Evolutionary conservation across 2,888 invertebrate species (phyloP).

Genomic region (Tholera decimalis): DNA sequence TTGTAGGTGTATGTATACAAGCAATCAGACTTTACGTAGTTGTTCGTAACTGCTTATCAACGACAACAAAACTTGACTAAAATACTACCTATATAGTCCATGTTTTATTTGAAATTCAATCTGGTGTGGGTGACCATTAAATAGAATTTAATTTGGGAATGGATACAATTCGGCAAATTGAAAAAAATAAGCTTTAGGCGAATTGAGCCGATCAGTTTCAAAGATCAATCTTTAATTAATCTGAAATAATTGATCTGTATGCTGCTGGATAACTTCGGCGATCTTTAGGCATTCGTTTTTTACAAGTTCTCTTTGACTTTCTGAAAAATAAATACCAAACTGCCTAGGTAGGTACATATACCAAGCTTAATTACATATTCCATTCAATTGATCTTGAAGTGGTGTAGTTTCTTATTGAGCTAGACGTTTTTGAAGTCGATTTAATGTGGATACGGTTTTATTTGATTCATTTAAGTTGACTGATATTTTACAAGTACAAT

Average conservation of each 20-base stretch:
- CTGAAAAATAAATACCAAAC: neutral
- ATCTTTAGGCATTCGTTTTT: constrained; percentile 14
- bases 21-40: neutral
- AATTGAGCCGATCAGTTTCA: neutral
- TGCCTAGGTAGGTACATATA: neutral
- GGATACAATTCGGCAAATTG: neutral
- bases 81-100: neutral
- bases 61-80: constrained; percentile 2
- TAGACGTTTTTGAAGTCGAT: neutral
- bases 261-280: neutral
- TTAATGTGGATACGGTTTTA: neutral
- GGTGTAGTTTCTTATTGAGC: neutral
- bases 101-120: constrained; percentile 25
- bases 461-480: neutral
- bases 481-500: neutral
- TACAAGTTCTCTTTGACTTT: neutral
- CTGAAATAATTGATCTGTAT: neutral
- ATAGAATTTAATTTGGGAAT: constrained; percentile 4
- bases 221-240: constrained; percentile 9
- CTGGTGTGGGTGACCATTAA: constrained; percentile 11
- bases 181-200: constrained; percentile 13
- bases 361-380: neutral
- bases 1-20: neutral
- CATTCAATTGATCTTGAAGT: neutral
- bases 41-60: neutral